Evolutionary conservation across 2,113 vertebrate species (phyloP), one percentile per base, ranked within the genome.

Genomic region (Cyprinodon variegatus): DNA sequence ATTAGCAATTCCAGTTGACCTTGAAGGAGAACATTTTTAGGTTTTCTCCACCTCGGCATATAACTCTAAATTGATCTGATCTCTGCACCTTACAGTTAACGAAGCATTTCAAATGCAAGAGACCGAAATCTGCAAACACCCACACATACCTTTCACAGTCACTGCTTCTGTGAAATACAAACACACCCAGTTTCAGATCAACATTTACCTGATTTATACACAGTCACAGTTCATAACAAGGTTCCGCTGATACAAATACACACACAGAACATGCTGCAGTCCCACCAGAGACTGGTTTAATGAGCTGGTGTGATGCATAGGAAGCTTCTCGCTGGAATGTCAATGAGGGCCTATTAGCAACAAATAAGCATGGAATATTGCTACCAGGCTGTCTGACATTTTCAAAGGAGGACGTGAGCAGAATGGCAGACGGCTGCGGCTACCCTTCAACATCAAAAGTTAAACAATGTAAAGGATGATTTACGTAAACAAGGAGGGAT

Each of bases 361-460:
- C 79, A 91, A 90, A 91, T 88, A 88, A 79, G 77, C 75, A 70
- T 40, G 66, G 81, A 79, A 87, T 86, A 81, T 88, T 81, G 78
- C 88, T 89, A 92, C 93, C 89, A 73, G 91, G 74, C 88, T 60
- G 72, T 72, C 88, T 92, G 92, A 93, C 93, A 94, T 93, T 93
- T 91, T 92, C 87, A 86, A 88, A 87, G 82, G 74, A 78, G 74
- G 81, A 88, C 82, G 89, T 88, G 89, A 90, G 79, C 61, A 17
- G 91, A 89, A 88, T 90, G 84, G 79, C 80, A 63, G 70, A 86
- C 63, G 48, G 84, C 74, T 83, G 76, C 53, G 0, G 45, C 59
- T 69, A 77, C 82, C 76, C 73, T 89, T 90, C 80, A 88, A 72
- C 83, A 80, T 62, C 61, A 79, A 81, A 87, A 72, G 70, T 68